These are phyloP conservation scores for Ligdia adustata DNA, from an alignment of 2,888 invertebrate species.

Conservation along the genomic window DNA sequence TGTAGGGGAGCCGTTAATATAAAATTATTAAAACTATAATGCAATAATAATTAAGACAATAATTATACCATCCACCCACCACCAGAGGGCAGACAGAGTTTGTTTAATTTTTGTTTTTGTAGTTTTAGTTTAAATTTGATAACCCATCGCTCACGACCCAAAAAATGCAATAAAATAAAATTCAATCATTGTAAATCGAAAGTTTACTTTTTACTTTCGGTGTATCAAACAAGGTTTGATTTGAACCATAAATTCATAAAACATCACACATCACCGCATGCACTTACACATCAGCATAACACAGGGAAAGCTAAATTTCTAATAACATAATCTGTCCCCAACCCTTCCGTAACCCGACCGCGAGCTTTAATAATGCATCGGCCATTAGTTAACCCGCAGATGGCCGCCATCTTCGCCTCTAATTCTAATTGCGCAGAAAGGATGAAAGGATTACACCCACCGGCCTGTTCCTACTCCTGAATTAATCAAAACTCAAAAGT, in stretches of 20 bases:
- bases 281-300: slow-evolving; percentile 50
- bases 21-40: no score
- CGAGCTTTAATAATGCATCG: slow-evolving; percentile 78
- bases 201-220: no score
- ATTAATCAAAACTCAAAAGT: slow-evolving; percentile 44
- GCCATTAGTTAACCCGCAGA: slow-evolving; percentile 81
- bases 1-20: no score
- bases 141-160: no score
- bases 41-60: no score
- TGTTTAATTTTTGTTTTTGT: no score
- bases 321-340: slow-evolving; percentile 78
- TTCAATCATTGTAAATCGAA: no score
- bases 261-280: slow-evolving; percentile 24
- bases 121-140: no score
- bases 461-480: slow-evolving; percentile 47
- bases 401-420: slow-evolving; percentile 67
- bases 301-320: slow-evolving; percentile 56
- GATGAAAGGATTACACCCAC: slow-evolving; percentile 73
- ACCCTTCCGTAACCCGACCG: slow-evolving; percentile 60
- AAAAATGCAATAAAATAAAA: no score
- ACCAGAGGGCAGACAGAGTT: no score
- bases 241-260: slow-evolving; percentile 19
- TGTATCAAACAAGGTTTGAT: no score
- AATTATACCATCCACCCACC: no score
- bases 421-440: slow-evolving; percentile 74